phyloP scores from a whole-genome alignment of 2,113 vertebrate genomes.

The Cynoglossus semilaevis region DNA sequence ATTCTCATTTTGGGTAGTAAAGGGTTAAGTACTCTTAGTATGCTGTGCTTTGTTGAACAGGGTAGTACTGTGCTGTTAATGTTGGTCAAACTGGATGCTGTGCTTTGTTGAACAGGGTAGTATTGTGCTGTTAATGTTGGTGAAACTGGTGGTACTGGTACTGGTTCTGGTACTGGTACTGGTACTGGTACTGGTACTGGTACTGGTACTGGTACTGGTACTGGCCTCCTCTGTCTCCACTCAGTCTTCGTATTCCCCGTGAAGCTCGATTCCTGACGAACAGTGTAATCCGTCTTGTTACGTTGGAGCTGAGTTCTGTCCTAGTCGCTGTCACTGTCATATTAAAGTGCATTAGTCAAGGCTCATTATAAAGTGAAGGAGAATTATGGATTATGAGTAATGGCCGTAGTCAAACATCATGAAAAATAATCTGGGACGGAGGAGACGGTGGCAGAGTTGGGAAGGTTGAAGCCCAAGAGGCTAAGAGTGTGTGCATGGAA shows the following conservation, averaged over 20 bases:
- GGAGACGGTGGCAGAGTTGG: slow-evolving; percentile 27
- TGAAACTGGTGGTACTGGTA: too few species aligned
- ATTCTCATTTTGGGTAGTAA: too few species aligned
- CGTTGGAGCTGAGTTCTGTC: slow-evolving; percentile 16
- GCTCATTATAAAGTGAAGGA: slow-evolving; percentile 19
- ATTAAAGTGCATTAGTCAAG: slow-evolving; percentile 15
- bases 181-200: too few species aligned
- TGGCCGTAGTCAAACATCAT: slow-evolving; percentile 19
- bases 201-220: too few species aligned
- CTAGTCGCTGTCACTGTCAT: slow-evolving; percentile 2
- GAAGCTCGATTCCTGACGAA: slow-evolving; percentile 8
- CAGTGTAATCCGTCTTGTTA: slow-evolving; percentile 4
- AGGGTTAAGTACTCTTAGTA: not conserved
- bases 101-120: too few species aligned
- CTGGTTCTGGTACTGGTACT: too few species aligned
- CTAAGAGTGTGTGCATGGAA: not conserved
- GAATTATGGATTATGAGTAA: slow-evolving; percentile 23
- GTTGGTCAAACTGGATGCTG: too few species aligned
- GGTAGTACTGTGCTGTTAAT: too few species aligned
- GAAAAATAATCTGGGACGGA: slow-evolving; percentile 22
- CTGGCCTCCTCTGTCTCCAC: not conserved
- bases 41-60: not conserved
- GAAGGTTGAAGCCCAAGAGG: slow-evolving; percentile 2
- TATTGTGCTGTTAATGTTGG: too few species aligned
- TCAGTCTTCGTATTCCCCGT: slow-evolving; percentile 3